phyloP scores from a whole-genome alignment of 2,797 vertebrate species.

The Sebastes variabilis region DNA sequence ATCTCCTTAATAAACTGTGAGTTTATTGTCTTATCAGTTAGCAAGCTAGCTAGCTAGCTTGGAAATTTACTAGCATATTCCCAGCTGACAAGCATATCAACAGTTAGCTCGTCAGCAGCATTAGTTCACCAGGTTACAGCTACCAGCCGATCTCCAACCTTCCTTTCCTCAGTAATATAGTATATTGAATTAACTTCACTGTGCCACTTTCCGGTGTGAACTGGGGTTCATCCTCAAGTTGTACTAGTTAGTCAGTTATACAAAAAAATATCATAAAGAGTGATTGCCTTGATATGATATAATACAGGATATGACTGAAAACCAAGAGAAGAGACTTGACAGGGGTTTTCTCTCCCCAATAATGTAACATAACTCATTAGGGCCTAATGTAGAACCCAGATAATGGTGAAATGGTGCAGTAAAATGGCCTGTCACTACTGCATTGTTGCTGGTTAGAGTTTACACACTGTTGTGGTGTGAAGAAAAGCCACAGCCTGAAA shows the following conservation, averaged over 20 bases:
- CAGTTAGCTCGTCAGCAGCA: neutral
- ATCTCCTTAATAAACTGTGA: neutral
- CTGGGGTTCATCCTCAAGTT: neutral
- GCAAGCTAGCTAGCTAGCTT: neutral
- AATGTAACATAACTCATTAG: neutral
- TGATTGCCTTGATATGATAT: neutral
- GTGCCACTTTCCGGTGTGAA: too few relatives aligned
- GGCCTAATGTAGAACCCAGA: neutral
- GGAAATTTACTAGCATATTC: neutral
- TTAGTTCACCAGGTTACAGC: too few relatives aligned
- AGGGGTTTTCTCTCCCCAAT: neutral
- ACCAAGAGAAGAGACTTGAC: neutral
- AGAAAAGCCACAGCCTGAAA: constrained; percentile 24
- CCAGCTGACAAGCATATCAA: neutral
- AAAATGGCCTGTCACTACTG: neutral
- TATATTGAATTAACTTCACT: too few relatives aligned
- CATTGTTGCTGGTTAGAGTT: neutral
- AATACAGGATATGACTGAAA: neutral
- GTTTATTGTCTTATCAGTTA: neutral
- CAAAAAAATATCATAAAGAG: neutral
- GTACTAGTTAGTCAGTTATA: neutral
- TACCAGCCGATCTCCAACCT: too few relatives aligned
- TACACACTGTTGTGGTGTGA: neutral
- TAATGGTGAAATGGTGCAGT: neutral
- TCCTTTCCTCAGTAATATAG: too few relatives aligned